Evolutionary conservation across 2,888 invertebrate genomes (phyloP), one percentile per base, ranked within the genome.

Genomic region (Sericinus montela): DNA sequence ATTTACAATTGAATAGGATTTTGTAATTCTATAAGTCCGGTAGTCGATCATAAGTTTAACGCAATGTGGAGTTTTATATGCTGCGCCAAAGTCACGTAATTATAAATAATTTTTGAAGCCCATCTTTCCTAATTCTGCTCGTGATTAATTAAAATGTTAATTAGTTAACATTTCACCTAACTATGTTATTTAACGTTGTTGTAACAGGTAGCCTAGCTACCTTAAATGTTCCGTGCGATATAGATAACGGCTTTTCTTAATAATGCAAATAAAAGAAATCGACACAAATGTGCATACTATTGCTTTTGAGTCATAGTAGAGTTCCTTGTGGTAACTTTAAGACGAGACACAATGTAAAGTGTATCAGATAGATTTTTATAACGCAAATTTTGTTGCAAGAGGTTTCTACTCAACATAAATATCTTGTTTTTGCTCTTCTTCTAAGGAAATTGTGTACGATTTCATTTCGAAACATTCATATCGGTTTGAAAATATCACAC

Each of bases 401-500:
- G n/a, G n/a, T n/a, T n/a, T n/a, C n/a, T n/a, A n/a, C n/a, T n/a
- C n/a, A n/a, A n/a, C n/a, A n/a, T n/a, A n/a, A n/a, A n/a, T n/a
- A n/a, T n/a, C n/a, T n/a, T n/a, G n/a, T n/a, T n/a, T n/a, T n/a
- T n/a, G n/a, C n/a, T n/a, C n/a, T n/a, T n/a, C n/a, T n/a, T n/a
- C n/a, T n/a, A n/a, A n/a, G n/a, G 8, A 1, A 25, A 25, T 8
- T 11, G 32, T 10, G 32, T 7, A 6, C 7, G 32, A 32, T 32
- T 34, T 23, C 11, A 15, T 34, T 32, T 5, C 5, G 11, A 11
- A 39, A 48, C 14, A 25, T 39, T 43, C 43, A 47, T 47, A 43
- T 47, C 51, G 34, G 43, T 13, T 35, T 43, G 19, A 32, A 41
- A 47, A 47, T 51, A 51, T 51, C 46, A 43, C 30, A 38, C 23